A percentile compares a stretch with the other conserved stretches of the same genome.
These are phyloP conservation scores for Scaptomyza hsui DNA, from an alignment of 1,140 invertebrate genomes.

Conservation along the genomic window DNA sequence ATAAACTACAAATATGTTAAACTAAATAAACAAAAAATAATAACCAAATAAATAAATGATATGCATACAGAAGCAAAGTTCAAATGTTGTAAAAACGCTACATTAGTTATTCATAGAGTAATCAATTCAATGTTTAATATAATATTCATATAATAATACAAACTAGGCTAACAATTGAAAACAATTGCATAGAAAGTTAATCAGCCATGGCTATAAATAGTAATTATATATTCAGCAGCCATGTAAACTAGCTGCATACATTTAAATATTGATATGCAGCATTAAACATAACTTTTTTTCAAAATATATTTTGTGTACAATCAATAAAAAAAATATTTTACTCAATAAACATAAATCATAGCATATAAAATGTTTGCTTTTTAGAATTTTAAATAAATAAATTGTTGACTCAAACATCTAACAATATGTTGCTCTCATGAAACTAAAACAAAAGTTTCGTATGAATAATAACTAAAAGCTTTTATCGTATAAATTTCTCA, in stretches of 20 bases:
- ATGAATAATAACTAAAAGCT: too few species aligned
- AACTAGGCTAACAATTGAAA: neutral
- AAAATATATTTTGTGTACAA: too few species aligned
- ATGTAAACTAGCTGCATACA: neutral
- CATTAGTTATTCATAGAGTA: slow-evolving; percentile 5
- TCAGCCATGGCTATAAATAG: neutral
- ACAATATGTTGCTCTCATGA: too few species aligned
- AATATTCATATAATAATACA: neutral
- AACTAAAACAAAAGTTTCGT: too few species aligned
- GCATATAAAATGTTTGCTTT: too few species aligned
- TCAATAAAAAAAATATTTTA: too few species aligned
- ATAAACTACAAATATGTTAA: slow-evolving; percentile 12
- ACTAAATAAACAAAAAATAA: slow-evolving; percentile 14
- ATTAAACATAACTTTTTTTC: neutral
- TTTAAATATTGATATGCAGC: neutral
- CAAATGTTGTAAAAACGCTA: neutral
- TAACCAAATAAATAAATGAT: slow-evolving; percentile 14
- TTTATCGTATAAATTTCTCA: neutral
- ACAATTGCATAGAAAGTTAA: neutral
- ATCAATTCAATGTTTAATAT: neutral
- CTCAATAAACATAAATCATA: too few species aligned
- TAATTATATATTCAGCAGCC: neutral
- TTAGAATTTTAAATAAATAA: too few species aligned
- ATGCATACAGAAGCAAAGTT: neutral
- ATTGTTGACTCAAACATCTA: too few species aligned